A percentile compares a stretch with the other conserved stretches of the same genome.
Evolutionary conservation across 2,113 vertebrate genomes (phyloP).

Genomic region (Ochotona princeps): DNA sequence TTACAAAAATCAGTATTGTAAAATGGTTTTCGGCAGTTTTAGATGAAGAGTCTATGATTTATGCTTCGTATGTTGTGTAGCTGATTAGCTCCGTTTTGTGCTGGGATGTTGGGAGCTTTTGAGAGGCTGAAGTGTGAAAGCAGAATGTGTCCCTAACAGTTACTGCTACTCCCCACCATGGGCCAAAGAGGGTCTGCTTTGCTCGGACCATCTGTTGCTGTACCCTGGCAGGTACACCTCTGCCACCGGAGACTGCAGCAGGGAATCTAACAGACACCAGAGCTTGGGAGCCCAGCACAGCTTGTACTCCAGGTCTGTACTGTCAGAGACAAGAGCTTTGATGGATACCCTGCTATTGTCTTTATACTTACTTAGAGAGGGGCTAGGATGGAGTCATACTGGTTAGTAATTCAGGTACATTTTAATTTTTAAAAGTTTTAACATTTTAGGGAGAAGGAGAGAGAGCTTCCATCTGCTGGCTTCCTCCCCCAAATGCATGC

Average conservation of each 20-base stretch:
- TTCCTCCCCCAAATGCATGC: too few relatives aligned
- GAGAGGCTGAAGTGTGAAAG: not conserved
- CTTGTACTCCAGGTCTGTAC: not conserved
- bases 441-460: too few relatives aligned
- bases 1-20: not conserved
- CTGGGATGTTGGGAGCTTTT: not conserved
- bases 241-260: not conserved
- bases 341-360: not conserved
- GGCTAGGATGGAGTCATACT: not conserved
- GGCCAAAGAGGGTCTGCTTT: not conserved
- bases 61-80: not conserved
- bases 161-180: rapidly evolving
- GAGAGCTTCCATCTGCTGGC: too few relatives aligned
- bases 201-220: not conserved
- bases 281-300: not conserved
- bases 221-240: not conserved
- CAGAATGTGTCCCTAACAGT: too few relatives aligned
- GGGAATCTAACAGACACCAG: not conserved
- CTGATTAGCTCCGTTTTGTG: not conserved
- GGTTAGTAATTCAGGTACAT: not conserved
- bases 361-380: not conserved
- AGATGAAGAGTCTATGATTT: not conserved
- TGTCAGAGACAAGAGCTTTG: not conserved
- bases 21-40: not conserved
- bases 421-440: not conserved